Percentiles rank a stretch among this genome's conserved stretches.
These are phyloP conservation scores for Drosophila trichaetosa DNA, from an alignment of 2,888 invertebrate species.

Conservation along the genomic window DNA sequence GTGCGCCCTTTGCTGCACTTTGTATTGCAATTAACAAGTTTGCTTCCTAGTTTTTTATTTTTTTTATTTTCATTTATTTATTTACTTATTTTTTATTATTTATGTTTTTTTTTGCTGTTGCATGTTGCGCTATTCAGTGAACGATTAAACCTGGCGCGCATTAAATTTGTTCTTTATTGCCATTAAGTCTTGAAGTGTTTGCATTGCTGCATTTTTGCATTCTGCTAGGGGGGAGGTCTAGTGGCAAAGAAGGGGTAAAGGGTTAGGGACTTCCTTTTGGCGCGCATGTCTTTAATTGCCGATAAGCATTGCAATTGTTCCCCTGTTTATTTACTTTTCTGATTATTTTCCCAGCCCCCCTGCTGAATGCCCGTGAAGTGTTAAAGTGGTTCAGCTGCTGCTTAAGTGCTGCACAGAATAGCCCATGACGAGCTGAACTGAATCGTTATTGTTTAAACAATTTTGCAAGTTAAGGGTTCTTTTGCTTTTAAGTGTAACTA, in stretches of 20 bases:
- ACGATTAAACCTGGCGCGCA: conserved; percentile 46
- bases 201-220: conserved; percentile 44
- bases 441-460: conserved; percentile 8
- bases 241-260: neutral
- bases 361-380: conserved; percentile 7
- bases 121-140: conserved; percentile 5
- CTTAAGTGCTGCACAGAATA: conserved; percentile 13
- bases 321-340: conserved; percentile 56
- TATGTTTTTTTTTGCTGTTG: conserved; percentile 2
- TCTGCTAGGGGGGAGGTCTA: conserved; percentile 11
- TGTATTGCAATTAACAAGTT: conserved; percentile 63
- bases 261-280: conserved; percentile 24
- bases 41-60: conserved; percentile 35
- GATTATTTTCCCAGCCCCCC: neutral
- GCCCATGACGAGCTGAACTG: neutral
- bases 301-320: conserved; percentile 66
- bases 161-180: conserved; percentile 39
- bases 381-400: conserved; percentile 11
- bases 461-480: neutral
- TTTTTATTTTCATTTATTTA: conserved; percentile 1
- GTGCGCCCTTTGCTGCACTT: conserved; percentile 48
- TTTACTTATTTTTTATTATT: neutral
- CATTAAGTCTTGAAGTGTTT: conserved; percentile 39
- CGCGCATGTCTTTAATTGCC: conserved; percentile 65
- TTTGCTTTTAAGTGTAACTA: neutral